Base-by-base conservation (phyloP, 2,888 invertebrate genomes). In the Euplagia quadripunctaria region DNA sequence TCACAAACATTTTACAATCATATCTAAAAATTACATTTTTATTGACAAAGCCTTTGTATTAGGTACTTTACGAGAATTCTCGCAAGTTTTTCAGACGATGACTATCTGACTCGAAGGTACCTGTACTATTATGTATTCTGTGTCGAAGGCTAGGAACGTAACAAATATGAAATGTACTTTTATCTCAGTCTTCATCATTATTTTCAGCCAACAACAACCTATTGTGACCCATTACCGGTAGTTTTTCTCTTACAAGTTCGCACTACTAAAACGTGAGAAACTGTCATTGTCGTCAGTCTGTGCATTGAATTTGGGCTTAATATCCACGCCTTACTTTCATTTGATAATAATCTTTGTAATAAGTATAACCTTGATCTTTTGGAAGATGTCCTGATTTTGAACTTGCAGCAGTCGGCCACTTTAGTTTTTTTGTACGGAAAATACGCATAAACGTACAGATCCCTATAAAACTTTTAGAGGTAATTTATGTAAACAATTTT, bases 281-380 rank as follows among this genome's bases (percentile, higher is more conserved):
- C 79, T 71, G 80, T 70, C 75, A 72, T 71, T 55, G 68, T 68
- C 41, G 52, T 64, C 66, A 52, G 58, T 67, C 70, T 31, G 75
- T 81, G 71, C 79, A 66, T 83, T 77, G 66, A 74, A 83, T 79
- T 81, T 77, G 77, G 75, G 79, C 72, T 75, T 83, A 77, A 74
- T 73, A 68, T 76, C 73, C 79, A 75, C 72, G 79, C 68, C 71
- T 7, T 70, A 69, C 75, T 75, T 83, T 81, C 79, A 63, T 75
- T 83, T 83, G 70, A 74, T 81, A 66, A 71, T 72, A 68, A 81
- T 83, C 73, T 71, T 70, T 52, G 66, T 68, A 75, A 74, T 69
- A 64, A 66, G 68, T 20, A 46, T 73, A 74, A 72, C 84, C 82
- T 82, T 81, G 84, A 67, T 83, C 79, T 73, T 66, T 46, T 81